Percentiles rank a stretch among this genome's conserved stretches.
Conservation (phyloP, 1,140 invertebrate species). For the Diabrotica virgifera region DNA sequence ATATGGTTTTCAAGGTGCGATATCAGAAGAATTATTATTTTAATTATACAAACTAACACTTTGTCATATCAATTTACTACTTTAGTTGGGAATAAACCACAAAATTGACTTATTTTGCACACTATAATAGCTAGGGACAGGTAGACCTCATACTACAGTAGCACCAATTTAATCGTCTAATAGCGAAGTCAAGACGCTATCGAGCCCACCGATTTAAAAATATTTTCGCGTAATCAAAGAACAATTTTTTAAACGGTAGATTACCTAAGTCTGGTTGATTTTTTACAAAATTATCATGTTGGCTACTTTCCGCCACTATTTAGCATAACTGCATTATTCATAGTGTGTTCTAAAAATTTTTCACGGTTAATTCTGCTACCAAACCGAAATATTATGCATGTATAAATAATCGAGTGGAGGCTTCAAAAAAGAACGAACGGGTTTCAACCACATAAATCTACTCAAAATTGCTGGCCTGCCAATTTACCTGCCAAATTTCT, state of each 20-base stretch:
- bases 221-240: not conserved
- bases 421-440: not conserved
- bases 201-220: not conserved
- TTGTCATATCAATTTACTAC: no score
- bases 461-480: not conserved
- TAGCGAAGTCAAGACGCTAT: not conserved
- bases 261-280: not conserved
- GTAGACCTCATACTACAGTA: no score
- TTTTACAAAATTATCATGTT: conserved; percentile 1
- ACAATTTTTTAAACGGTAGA: not conserved
- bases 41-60: no score
- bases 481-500: not conserved
- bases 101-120: no score
- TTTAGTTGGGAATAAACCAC: no score
- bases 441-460: not conserved
- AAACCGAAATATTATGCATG: conserved; percentile 1
- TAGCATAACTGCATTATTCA: not conserved
- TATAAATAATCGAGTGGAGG: not conserved
- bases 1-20: no score
- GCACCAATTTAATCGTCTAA: no score
- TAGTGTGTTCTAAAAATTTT: conserved; percentile 3
- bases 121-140: no score
- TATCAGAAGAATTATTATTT: no score
- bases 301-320: not conserved
- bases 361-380: not conserved